Conservation (phyloP, 2,888 invertebrate species). For the Platerodrilus igneus region DNA sequence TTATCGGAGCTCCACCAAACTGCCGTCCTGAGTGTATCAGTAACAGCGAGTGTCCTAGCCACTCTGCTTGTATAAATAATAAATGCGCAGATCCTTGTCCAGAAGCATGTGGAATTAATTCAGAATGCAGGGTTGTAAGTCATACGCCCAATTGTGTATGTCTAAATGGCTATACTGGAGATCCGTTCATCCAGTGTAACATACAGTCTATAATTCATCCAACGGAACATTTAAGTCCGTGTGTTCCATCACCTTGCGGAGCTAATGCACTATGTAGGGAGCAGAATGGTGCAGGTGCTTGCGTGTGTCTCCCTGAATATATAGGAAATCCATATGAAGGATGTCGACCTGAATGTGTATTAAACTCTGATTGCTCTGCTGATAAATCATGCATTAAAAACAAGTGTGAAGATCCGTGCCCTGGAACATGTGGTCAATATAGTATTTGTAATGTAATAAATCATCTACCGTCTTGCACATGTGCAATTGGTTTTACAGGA, state of each 20-base stretch:
- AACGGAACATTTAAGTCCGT: constrained; percentile 56
- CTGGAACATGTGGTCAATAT: constrained; percentile 69
- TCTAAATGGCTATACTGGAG: constrained; percentile 60
- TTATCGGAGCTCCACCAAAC: constrained; percentile 49
- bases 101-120: constrained; percentile 66
- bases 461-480: constrained; percentile 66
- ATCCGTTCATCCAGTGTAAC: constrained; percentile 63
- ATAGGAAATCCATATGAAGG: constrained; percentile 75
- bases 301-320: constrained; percentile 65
- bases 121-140: constrained; percentile 70
- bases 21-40: constrained; percentile 65
- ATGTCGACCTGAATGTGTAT: constrained; percentile 69
- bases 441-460: constrained; percentile 68
- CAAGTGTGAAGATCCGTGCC: constrained; percentile 72
- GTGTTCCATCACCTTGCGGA: constrained; percentile 65
- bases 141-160: constrained; percentile 64
- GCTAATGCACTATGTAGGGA: constrained; percentile 63
- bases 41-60: constrained; percentile 66
- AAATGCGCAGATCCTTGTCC: constrained; percentile 73
- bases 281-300: constrained; percentile 62
- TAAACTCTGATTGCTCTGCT: constrained; percentile 67
- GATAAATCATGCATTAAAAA: constrained; percentile 68
- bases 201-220: constrained; percentile 39
- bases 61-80: constrained; percentile 67
- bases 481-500: constrained; percentile 60